These are phyloP conservation scores for Pseudomugil gertrudae DNA, from an alignment of 2,797 vertebrate genomes.

Conservation along the genomic window DNA sequence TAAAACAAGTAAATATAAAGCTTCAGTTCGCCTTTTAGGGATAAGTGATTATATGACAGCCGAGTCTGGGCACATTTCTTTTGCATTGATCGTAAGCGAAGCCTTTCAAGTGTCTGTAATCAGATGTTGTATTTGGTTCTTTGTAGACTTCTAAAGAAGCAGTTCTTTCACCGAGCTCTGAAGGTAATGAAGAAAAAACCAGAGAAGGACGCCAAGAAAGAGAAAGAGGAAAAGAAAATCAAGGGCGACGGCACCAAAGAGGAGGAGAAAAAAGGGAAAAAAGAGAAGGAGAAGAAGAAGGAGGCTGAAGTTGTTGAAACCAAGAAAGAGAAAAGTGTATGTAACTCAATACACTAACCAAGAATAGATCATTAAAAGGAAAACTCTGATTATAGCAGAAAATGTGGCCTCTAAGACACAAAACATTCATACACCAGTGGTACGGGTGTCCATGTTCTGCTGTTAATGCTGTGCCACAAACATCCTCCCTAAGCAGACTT, in stretches of 20 bases:
- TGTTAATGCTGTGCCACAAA: background rate
- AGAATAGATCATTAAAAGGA: no score
- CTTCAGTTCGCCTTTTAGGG: background rate
- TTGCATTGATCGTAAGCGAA: background rate
- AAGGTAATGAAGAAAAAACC: constrained; percentile 99
- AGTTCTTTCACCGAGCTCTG: constrained; percentile 96
- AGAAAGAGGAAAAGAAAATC: constrained; percentile 82
- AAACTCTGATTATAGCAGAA: background rate
- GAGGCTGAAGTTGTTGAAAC: constrained; percentile 86
- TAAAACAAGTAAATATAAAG: background rate
- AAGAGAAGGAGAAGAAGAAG: constrained; percentile 85
- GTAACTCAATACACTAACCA: constrained; percentile 14
- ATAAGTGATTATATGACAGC: background rate
- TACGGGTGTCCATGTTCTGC: background rate
- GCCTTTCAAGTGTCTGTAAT: background rate
- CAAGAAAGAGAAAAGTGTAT: constrained; percentile 90
- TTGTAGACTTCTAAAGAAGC: constrained; percentile 93
- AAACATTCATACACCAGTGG: background rate
- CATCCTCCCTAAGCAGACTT: background rate
- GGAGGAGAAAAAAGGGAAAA: constrained; percentile 92
- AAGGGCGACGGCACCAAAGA: constrained; percentile 89
- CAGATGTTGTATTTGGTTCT: background rate
- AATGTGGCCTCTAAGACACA: background rate
- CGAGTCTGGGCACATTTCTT: background rate
- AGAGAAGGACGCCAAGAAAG: constrained; percentile 92